These are phyloP conservation scores for Chauna torquata DNA, from an alignment of 2,113 vertebrate species.

Conservation along the genomic window DNA sequence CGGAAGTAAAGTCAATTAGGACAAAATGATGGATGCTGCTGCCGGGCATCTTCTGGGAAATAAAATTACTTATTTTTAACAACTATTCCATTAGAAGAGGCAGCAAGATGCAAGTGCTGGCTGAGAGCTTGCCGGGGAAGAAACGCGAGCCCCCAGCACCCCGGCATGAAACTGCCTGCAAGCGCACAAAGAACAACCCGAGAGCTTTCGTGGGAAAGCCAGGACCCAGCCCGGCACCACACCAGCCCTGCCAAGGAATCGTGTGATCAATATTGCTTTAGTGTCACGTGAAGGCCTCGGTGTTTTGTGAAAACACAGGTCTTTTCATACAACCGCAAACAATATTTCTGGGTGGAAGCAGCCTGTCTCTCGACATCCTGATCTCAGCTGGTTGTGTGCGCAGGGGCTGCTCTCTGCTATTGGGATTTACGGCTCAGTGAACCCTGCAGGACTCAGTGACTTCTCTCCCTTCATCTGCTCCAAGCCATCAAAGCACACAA, in stretches of 20 bases:
- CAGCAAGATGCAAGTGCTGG: fast-evolving
- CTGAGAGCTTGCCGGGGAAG: neutral
- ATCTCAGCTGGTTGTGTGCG: neutral
- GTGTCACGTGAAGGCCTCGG: neutral
- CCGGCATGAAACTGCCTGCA: neutral
- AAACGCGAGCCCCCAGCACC: neutral
- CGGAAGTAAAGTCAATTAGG: neutral
- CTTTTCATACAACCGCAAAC: neutral
- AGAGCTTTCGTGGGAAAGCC: neutral
- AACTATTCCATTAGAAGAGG: neutral
- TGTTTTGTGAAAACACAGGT: neutral
- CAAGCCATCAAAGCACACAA: neutral
- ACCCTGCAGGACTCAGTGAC: neutral
- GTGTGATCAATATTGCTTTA: too few relatives aligned
- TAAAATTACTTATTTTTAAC: neutral
- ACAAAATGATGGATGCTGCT: neutral
- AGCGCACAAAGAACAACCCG: fast-evolving
- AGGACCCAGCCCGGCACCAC: neutral
- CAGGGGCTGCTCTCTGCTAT: neutral
- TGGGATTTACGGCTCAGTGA: neutral
- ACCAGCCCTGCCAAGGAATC: neutral
- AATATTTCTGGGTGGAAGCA: neutral
- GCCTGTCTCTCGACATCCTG: neutral
- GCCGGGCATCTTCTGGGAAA: neutral
- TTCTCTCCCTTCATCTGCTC: slow-evolving; percentile 18